Evolutionary conservation across 2,113 vertebrate genomes (phyloP).

Genomic region (Callithrix jacchus): DNA sequence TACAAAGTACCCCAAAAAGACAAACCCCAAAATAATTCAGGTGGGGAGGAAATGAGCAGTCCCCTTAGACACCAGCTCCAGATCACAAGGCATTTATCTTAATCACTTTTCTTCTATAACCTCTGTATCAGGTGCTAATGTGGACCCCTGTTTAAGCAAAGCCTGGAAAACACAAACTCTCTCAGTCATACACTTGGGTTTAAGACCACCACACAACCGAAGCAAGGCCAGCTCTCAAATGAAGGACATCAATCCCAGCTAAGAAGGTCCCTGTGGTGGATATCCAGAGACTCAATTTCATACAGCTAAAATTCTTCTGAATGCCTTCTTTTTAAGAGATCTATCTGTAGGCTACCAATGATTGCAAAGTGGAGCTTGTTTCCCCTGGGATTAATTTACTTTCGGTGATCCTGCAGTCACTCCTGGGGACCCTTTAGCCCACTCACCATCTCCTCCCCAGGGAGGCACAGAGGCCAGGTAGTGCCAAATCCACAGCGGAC

Average conservation of each 20-base stretch:
- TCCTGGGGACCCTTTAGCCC: background rate
- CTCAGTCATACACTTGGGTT: background rate
- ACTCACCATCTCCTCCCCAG: background rate
- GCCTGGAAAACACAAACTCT: background rate
- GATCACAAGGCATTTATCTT: background rate
- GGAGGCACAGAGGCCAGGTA: background rate
- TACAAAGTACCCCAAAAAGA: background rate
- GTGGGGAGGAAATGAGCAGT: background rate
- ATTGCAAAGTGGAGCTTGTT: background rate
- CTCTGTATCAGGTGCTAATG: background rate
- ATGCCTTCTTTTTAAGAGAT: background rate
- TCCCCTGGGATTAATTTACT: background rate
- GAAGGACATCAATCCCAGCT: background rate
- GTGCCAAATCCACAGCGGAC: background rate
- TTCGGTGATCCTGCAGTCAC: background rate
- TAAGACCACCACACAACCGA: background rate
- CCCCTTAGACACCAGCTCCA: background rate
- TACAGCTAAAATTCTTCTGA: conserved; percentile 9
- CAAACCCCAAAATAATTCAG: background rate
- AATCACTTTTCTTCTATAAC: background rate
- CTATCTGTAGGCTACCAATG: background rate
- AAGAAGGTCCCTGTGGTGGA: background rate
- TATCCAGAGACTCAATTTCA: background rate
- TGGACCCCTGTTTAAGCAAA: background rate
- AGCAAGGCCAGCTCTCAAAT: background rate